Percentiles rank a stretch among this genome's conserved stretches.
Conservation (phyloP, 2,888 invertebrate species). For the Seira ritae region DNA sequence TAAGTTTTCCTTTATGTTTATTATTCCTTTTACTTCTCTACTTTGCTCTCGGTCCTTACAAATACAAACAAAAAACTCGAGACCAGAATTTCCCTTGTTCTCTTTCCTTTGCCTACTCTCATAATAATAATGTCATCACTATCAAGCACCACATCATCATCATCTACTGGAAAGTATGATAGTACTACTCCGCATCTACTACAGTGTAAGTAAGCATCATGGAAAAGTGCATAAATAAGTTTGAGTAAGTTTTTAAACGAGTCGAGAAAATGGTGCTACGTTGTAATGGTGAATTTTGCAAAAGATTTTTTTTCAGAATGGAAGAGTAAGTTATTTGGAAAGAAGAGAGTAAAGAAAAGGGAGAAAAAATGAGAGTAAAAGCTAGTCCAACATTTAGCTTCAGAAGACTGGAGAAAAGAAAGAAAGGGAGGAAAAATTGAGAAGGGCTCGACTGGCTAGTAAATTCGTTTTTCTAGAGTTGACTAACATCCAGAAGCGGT, state of each 20-base stretch:
- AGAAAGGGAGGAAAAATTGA: slow-evolving; percentile 44
- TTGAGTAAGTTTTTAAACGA: slow-evolving; percentile 65
- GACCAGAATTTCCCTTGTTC: too few relatives aligned
- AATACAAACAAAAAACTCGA: too few relatives aligned
- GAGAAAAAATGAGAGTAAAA: slow-evolving; percentile 34
- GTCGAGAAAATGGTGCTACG: slow-evolving; percentile 50
- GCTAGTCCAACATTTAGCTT: background rate
- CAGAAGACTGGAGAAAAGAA: background rate
- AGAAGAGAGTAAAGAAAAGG: background rate
- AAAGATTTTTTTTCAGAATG: slow-evolving; percentile 67
- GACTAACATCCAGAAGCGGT: slow-evolving; percentile 3
- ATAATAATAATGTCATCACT: too few relatives aligned
- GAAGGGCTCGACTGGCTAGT: background rate
- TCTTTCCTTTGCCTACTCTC: too few relatives aligned
- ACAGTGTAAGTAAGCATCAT: too few relatives aligned
- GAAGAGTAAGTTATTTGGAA: slow-evolving; percentile 26
- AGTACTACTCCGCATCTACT: too few relatives aligned
- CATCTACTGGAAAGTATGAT: too few relatives aligned
- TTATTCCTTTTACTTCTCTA: too few relatives aligned
- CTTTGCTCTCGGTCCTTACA: too few relatives aligned
- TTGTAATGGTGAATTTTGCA: slow-evolving; percentile 72
- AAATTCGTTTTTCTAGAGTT: slow-evolving; percentile 33
- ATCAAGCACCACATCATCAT: too few relatives aligned
- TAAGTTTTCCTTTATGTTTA: too few relatives aligned
- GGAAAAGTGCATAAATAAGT: slow-evolving; percentile 47